phyloP scores from a whole-genome alignment of 2,113 vertebrate genomes.

The Phyllostomus hastatus region DNA sequence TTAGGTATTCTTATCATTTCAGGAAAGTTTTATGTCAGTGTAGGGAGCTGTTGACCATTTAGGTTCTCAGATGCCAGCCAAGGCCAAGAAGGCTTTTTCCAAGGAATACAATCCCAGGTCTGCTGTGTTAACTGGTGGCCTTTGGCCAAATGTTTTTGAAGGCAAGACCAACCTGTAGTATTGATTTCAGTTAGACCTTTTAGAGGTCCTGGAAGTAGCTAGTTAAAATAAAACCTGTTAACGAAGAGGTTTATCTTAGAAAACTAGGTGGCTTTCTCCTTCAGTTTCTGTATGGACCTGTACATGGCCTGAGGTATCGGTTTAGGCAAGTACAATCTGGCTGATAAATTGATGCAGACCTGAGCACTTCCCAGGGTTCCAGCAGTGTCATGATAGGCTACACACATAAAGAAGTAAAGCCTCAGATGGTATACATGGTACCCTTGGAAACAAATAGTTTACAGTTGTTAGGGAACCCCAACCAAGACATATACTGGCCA shows the following conservation, averaged over 20 bases:
- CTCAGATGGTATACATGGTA: neutral
- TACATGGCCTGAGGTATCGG: neutral
- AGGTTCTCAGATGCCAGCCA: neutral
- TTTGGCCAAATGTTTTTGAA: neutral
- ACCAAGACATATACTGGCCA: neutral
- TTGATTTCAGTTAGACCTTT: neutral
- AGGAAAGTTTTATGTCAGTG: neutral
- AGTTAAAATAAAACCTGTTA: neutral
- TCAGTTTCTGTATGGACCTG: neutral
- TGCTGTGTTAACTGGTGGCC: neutral
- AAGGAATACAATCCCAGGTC: neutral
- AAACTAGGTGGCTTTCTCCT: neutral
- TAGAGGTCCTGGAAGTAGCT: neutral
- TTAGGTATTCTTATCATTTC: neutral
- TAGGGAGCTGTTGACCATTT: neutral
- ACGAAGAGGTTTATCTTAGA: slow-evolving; percentile 7
- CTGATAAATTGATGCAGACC: neutral
- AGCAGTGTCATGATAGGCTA: neutral
- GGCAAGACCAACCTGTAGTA: neutral
- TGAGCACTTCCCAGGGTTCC: neutral
- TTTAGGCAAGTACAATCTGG: neutral
- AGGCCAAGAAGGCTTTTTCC: neutral
- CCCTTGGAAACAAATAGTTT: neutral
- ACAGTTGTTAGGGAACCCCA: neutral
- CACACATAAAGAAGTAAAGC: neutral